Evolutionary conservation across 1,140 invertebrate species (phyloP), one percentile per base, ranked within the genome.

Genomic region (Apis dorsata): DNA sequence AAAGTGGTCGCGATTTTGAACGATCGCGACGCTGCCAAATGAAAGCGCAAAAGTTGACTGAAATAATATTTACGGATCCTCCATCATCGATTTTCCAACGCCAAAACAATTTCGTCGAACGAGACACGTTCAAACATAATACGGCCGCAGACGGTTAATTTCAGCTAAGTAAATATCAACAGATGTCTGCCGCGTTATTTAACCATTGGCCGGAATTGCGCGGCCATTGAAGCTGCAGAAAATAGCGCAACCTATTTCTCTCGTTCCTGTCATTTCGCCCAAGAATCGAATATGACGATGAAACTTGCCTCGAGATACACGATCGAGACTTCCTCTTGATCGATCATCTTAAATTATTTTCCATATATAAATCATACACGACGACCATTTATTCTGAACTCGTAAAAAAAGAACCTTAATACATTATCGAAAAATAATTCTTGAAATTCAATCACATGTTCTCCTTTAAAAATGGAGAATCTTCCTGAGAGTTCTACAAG

Each of bases 71-170:
- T 74, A 55, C 60, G 70, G 28, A 66, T 57, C 17, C 59, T 13
- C 21, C 28, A 34, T 63, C 51, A 66, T 66, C 71, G 79, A 53
- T 81, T 81, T 80, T 57, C 70, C 70, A 81, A 55, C 34, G 78
- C 13, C 24, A 57, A 60, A 66, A 81, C 79, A 74, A 74, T 81
- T 81, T 81, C 71, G 60, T 28, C 69, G 49, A 72, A 24, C 49
- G 69, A 24, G 69, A 63, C 59, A 63, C 59, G 79, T 51, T 57
- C 79, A 81, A 81, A 81, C 79, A 81, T 74, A 74, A 81, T 81
- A 81, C 79, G 10, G 51, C 51, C 78, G 68, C 70, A 44, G 28
- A 81, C 28, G 71, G 60, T 81, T 75, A 75, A 81, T 81, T 81
- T 59, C 71, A 55, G 62, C 53, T 34, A 75, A 75, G 71, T 66